Conservation (phyloP, 2,888 invertebrate species). For the Nemapogon koenigi region DNA sequence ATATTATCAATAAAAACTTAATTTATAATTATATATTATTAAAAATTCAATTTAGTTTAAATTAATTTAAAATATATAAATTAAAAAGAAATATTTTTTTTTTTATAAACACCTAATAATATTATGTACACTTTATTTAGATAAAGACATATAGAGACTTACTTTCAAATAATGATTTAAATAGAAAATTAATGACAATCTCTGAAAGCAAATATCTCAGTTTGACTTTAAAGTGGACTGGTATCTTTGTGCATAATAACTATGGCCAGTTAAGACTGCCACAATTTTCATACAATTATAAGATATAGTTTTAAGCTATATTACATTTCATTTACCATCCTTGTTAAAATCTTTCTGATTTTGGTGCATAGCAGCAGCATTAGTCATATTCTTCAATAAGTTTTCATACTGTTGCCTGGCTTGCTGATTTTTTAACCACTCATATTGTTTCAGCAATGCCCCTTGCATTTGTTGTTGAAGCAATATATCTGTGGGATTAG, state of each 20-base stretch:
- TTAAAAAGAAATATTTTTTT: too few species aligned
- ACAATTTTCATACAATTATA: background rate
- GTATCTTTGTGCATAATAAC: background rate
- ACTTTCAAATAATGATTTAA: background rate
- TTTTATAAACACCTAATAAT: too few species aligned
- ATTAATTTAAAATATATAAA: too few species aligned
- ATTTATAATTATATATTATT: too few species aligned
- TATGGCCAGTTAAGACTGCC: background rate
- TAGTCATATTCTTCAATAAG: constrained; percentile 46
- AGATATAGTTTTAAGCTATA: too few species aligned
- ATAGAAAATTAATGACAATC: background rate
- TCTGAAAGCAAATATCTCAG: too few species aligned
- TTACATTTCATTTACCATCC: constrained; percentile 30
- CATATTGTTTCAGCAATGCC: constrained; percentile 43
- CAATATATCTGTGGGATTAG: constrained; percentile 33
- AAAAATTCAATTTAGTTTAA: too few species aligned
- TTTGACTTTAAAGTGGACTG: too few species aligned
- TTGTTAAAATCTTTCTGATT: constrained; percentile 45
- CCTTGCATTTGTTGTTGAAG: constrained; percentile 26
- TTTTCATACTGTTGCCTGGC: constrained; percentile 31
- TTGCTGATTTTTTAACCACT: constrained; percentile 46
- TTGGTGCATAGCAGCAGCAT: constrained; percentile 42
- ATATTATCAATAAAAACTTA: too few species aligned
- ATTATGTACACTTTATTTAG: too few species aligned
- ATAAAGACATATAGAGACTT: constrained; percentile 1